phyloP scores from a whole-genome alignment of 30 jellyfish, hydroid and myxozoan species.

The Hydractinia symbiolongicarpus region DNA sequence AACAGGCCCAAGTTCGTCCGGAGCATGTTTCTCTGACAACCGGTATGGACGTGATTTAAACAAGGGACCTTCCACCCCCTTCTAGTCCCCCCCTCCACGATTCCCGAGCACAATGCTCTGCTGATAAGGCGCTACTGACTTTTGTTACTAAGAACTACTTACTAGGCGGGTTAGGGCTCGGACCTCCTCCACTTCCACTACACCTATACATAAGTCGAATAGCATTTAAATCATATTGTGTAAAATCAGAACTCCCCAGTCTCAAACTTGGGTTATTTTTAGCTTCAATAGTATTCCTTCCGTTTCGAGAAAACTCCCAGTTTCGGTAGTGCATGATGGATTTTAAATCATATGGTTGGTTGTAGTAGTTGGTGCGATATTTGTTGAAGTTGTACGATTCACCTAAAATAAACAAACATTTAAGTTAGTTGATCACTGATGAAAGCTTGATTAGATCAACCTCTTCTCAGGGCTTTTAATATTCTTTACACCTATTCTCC shows the following conservation, averaged over 20 bases:
- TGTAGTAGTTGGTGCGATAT: conserved; percentile 28
- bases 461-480: neutral
- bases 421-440: neutral
- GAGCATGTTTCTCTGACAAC: too few species aligned
- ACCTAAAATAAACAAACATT: neutral
- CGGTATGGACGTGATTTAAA: too few species aligned
- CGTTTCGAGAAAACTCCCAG: conserved; percentile 14
- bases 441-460: neutral
- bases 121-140: too few species aligned
- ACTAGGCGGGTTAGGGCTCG: conserved; percentile 2
- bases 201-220: conserved; percentile 27
- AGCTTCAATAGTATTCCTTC: conserved; percentile 24
- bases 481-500: too few species aligned
- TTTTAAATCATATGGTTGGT: conserved; percentile 17
- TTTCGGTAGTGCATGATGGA: conserved; percentile 37
- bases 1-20: too few species aligned
- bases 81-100: too few species aligned
- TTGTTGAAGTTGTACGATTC: conserved; percentile 26
- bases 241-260: conserved; percentile 17
- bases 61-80: too few species aligned
- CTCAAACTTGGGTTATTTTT: conserved; percentile 5
- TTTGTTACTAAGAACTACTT: neutral
- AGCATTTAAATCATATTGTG: conserved; percentile 6
- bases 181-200: conserved; percentile 11
- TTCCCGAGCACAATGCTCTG: too few species aligned